A percentile compares a stretch with the other conserved stretches of the same genome.
Conservation (phyloP, 92 coral and sea anemone species). For the Bergia puertoricense region DNA sequence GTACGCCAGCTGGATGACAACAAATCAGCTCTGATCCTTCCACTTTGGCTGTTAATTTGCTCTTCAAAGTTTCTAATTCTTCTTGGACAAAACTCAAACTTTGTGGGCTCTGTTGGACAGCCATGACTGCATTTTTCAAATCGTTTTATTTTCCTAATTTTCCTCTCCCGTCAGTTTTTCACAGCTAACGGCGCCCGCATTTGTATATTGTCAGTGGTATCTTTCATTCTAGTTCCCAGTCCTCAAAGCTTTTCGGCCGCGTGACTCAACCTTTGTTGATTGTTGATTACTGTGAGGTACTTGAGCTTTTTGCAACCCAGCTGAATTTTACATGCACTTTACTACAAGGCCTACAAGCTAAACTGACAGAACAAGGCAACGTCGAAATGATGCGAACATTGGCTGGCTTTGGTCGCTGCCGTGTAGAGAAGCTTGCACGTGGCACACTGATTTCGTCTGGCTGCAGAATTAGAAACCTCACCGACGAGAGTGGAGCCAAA, state of each 20-base stretch:
- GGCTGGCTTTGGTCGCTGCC: neutral
- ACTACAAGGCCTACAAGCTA: no score
- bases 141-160: neutral
- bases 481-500: neutral
- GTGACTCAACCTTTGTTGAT: no score
- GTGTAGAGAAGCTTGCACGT: neutral
- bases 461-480: neutral
- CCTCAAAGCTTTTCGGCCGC: no score
- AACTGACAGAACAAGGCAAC: no score
- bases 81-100: slow-evolving; percentile 64
- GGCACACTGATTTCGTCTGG: neutral
- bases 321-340: no score
- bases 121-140: slow-evolving; percentile 49
- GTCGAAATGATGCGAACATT: neutral
- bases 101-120: slow-evolving; percentile 53
- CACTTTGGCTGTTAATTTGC: slow-evolving; percentile 65
- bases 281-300: no score
- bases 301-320: no score
- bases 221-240: no score
- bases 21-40: slow-evolving; percentile 84
- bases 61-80: slow-evolving; percentile 69
- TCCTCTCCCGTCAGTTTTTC: neutral
- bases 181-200: neutral
- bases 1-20: slow-evolving; percentile 80
- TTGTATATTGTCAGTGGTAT: neutral